Percentiles rank a stretch among this genome's conserved stretches.
These are phyloP conservation scores for Rachycentron canadum DNA, from an alignment of 2,797 vertebrate genomes.

Conservation along the genomic window DNA sequence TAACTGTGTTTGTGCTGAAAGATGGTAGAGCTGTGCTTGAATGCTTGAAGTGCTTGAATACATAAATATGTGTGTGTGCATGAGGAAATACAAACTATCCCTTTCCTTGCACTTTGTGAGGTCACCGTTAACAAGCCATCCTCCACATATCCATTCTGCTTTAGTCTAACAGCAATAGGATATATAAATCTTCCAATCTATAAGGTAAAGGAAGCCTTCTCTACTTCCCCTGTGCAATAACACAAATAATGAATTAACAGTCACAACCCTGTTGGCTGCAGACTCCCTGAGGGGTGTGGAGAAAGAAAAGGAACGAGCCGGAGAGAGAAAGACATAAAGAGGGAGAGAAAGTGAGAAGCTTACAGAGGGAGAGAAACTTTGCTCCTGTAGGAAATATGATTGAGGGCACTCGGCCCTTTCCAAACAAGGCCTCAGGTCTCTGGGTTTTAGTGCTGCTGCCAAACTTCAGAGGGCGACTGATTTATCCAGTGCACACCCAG, in stretches of 20 bases:
- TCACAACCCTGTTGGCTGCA: conserved; percentile 74
- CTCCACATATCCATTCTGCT: conserved; percentile 67
- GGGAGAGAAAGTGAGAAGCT: conserved; percentile 54
- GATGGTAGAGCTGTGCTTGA: neutral
- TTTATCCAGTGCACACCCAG: conserved; percentile 81
- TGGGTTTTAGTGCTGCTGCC: conserved; percentile 82
- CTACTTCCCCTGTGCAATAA: conserved; percentile 75
- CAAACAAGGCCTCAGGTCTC: conserved; percentile 78
- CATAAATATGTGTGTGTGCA: conserved; percentile 36
- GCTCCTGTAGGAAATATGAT: conserved; percentile 82
- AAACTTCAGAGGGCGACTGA: conserved; percentile 83
- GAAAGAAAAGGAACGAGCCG: conserved; percentile 58
- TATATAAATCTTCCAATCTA: conserved; percentile 80
- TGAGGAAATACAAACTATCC: conserved; percentile 67
- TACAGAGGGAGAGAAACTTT: conserved; percentile 52
- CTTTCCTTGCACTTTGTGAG: conserved; percentile 70
- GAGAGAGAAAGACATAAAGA: conserved; percentile 64
- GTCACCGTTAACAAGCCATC: conserved; percentile 75
- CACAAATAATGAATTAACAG: conserved; percentile 84
- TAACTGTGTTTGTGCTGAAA: conserved; percentile 25
- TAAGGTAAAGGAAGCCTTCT: conserved; percentile 72
- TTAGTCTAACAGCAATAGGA: conserved; percentile 61
- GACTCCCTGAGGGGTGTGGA: conserved; percentile 68
- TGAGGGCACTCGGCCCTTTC: conserved; percentile 77
- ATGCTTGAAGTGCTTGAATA: conserved; percentile 20